Percentiles rank a stretch among this genome's conserved stretches.
phyloP scores from a whole-genome alignment of 2,888 invertebrate genomes.

The Tryphoninae sp. region DNA sequence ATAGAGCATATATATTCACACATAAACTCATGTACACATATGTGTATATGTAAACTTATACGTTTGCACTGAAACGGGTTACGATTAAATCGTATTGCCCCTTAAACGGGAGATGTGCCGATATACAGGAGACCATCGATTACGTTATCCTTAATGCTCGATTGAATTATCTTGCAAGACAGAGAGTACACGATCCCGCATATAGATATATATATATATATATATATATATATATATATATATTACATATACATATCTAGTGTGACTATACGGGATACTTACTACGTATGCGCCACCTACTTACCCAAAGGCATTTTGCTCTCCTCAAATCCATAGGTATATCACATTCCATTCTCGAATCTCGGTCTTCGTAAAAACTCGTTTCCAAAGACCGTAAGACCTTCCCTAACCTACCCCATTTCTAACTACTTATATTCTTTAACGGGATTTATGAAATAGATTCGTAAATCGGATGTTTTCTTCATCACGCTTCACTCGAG shows the following conservation, averaged over 20 bases:
- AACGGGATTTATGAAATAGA: neutral
- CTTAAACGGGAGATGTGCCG: slow-evolving; percentile 67
- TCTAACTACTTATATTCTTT: neutral
- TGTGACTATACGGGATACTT: slow-evolving; percentile 46
- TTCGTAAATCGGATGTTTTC: neutral
- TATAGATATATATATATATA: neutral
- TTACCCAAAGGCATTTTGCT: slow-evolving; percentile 40
- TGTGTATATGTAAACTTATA: slow-evolving; percentile 38
- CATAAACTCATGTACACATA: neutral
- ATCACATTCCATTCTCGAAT: slow-evolving; percentile 31
- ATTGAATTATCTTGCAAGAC: slow-evolving; percentile 63
- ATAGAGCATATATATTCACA: neutral
- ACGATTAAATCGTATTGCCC: slow-evolving; percentile 73
- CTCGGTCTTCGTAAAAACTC: slow-evolving; percentile 16
- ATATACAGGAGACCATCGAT: slow-evolving; percentile 62
- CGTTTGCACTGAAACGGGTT: slow-evolving; percentile 67
- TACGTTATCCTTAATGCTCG: slow-evolving; percentile 65
- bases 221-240: neutral
- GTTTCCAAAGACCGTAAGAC: neutral
- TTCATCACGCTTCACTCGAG: neutral
- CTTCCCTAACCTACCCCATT: neutral
- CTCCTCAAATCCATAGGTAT: slow-evolving; percentile 16
- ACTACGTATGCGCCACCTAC: slow-evolving; percentile 27
- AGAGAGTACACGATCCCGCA: slow-evolving; percentile 42
- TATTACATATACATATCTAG: neutral